Conservation (phyloP, 1,140 invertebrate genomes). For the Apis laboriosa region DNA sequence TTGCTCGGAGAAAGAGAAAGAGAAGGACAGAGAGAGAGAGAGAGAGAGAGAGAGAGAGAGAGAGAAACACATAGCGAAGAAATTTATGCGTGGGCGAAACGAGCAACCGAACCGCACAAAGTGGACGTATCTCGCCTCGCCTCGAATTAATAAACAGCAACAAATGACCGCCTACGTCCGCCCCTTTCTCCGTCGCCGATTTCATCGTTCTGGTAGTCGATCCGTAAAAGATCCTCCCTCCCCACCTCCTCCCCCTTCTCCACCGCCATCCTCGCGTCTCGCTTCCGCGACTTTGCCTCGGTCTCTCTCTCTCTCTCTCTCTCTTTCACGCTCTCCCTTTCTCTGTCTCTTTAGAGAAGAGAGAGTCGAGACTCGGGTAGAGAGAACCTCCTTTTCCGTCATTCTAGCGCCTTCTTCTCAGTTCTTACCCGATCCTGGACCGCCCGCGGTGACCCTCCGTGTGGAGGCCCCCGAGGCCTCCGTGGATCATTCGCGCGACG, state of each 20-base stretch:
- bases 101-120: conserved; percentile 74
- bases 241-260: neutral
- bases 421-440: conserved; percentile 46
- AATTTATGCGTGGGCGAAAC: conserved; percentile 75
- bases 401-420: conserved; percentile 4
- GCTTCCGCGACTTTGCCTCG: too few relatives aligned
- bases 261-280: neutral
- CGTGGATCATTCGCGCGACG: conserved; percentile 54
- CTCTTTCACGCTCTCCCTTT: conserved; percentile 24
- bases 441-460: conserved; percentile 56
- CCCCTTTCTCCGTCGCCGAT: conserved; percentile 73
- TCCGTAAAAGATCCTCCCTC: conserved; percentile 65
- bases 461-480: conserved; percentile 44
- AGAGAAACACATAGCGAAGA: conserved; percentile 51
- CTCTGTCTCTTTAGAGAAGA: neutral
- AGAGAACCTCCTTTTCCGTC: conserved; percentile 24
- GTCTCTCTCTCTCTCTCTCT: conserved; percentile 16
- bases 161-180: conserved; percentile 78
- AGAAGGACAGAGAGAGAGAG: conserved; percentile 49
- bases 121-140: conserved; percentile 76
- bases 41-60: conserved; percentile 48
- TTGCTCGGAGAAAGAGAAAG: conserved; percentile 45
- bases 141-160: conserved; percentile 80
- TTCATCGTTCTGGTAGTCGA: conserved; percentile 75
- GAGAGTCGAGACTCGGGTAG: conserved; percentile 15